phyloP scores from a whole-genome alignment of 2,888 invertebrate genomes.

The Bedellia somnulentella region DNA sequence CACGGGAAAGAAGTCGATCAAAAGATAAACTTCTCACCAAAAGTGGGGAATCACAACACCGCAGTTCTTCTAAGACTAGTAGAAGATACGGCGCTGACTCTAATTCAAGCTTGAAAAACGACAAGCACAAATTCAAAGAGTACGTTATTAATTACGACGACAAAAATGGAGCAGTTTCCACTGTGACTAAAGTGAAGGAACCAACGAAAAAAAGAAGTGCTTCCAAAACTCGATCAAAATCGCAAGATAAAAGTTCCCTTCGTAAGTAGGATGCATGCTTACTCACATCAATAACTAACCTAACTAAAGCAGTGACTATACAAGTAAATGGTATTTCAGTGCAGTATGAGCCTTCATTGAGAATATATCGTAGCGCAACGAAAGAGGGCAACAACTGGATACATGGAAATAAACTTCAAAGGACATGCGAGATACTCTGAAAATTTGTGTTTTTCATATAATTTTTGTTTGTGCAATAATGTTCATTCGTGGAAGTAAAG shows the following conservation, averaged over 20 bases:
- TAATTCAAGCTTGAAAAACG: conserved; percentile 14
- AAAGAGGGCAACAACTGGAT: conserved; percentile 31
- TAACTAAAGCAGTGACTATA: conserved; percentile 19
- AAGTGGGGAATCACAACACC: neutral
- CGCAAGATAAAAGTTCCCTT: conserved; percentile 31
- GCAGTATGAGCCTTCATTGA: conserved; percentile 36
- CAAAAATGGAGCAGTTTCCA: conserved; percentile 49
- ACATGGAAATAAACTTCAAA: conserved; percentile 28
- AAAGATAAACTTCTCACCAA: conserved; percentile 1
- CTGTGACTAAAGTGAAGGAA: conserved; percentile 37
- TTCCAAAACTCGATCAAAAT: conserved; percentile 25
- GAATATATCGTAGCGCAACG: conserved; percentile 24
- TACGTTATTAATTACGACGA: conserved; percentile 52
- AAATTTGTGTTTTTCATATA: no score
- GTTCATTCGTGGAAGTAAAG: no score
- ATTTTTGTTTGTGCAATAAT: no score
- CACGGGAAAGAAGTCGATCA: conserved; percentile 2
- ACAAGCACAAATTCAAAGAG: conserved; percentile 12
- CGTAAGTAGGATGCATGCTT: conserved; percentile 52
- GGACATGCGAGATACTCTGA: conserved; percentile 50
- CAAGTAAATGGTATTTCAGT: conserved; percentile 51
- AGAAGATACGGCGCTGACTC: conserved; percentile 14
- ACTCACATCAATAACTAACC: conserved; percentile 21
- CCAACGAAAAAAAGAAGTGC: conserved; percentile 23
- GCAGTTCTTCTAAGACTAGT: conserved; percentile 11